A percentile compares a stretch with the other conserved stretches of the same genome.
These are phyloP conservation scores for Tipula vernalis DNA, from an alignment of 2,888 invertebrate genomes.

Conservation along the genomic window DNA sequence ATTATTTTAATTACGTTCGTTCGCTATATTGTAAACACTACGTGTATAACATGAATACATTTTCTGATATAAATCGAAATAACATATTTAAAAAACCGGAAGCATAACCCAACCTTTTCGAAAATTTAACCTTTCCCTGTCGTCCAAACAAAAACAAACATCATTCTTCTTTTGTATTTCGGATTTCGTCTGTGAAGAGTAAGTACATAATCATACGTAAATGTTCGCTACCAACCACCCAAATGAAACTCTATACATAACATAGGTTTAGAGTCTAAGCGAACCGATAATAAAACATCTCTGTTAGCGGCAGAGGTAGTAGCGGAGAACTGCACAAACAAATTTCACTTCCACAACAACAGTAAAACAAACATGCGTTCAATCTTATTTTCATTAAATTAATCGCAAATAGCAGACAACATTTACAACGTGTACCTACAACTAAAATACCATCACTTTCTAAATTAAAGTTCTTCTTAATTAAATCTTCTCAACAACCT, in stretches of 20 bases:
- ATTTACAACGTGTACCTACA: background rate
- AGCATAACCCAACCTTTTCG: background rate
- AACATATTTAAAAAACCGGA: background rate
- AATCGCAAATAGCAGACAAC: background rate
- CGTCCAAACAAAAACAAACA: background rate
- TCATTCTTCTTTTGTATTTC: background rate
- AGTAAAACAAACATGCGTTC: background rate
- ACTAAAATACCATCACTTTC: background rate
- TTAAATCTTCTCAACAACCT: background rate
- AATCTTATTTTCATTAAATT: background rate
- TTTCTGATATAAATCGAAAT: background rate
- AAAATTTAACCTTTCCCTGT: background rate
- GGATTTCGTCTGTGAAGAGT: background rate
- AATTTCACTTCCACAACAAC: background rate
- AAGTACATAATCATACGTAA: background rate
- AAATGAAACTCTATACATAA: background rate
- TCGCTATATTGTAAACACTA: background rate
- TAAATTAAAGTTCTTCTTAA: background rate
- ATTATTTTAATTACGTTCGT: background rate
- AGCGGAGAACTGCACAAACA: background rate
- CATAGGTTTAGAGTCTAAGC: background rate
- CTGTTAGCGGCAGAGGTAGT: background rate
- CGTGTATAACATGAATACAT: background rate
- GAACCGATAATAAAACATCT: background rate
- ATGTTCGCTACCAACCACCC: background rate